Evolutionary conservation across 2,888 invertebrate species (phyloP), one percentile per base, ranked within the genome.

Genomic region (Lutraria lutraria): DNA sequence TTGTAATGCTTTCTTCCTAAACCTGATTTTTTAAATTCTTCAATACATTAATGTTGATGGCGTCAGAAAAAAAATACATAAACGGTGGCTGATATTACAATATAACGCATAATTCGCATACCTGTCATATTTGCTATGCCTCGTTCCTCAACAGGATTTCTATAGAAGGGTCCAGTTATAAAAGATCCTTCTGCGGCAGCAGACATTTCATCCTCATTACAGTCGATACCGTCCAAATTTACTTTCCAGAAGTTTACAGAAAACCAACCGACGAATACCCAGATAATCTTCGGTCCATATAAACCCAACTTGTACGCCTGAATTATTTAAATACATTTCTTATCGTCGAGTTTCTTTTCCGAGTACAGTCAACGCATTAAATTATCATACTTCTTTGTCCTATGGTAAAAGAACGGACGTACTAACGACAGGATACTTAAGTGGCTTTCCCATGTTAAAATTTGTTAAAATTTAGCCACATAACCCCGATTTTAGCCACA

Each of bases 171-270:
- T 4, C 86, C 72, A n/a, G 83, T 86, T 4, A 89, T 53, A 79
- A 89, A 89, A 8, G 85, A 54, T 13, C 86, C 88, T 53, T 89
- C 88, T 6, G 79, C 83, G 15, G 86, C 88, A 52, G 16, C 0
- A 13, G 76, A 31, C 88, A 89, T 89, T 83, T 89, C 79, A 0
- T 89, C 84, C 15, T 85, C 88, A 0, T 90, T 91, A 68, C 93
- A 93, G 79, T 79, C 83, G 0, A 93, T 87, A 3, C 81, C 68
- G 1, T 87, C 89, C 8, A 92, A 89, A 15, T 68, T 56, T 10
- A 29, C 52, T 31, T 54, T 52, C 93, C 93, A 93, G 90, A 93
- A 93, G 43, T 88, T 72, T 6, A 63, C 12, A 53, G 90, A 89
- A 60, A 86, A 93, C 87, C 87, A 88, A 21, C 87, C 83, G 8